These are phyloP conservation scores for Apamea monoglypha DNA, from an alignment of 2,888 invertebrate genomes.

Conservation along the genomic window DNA sequence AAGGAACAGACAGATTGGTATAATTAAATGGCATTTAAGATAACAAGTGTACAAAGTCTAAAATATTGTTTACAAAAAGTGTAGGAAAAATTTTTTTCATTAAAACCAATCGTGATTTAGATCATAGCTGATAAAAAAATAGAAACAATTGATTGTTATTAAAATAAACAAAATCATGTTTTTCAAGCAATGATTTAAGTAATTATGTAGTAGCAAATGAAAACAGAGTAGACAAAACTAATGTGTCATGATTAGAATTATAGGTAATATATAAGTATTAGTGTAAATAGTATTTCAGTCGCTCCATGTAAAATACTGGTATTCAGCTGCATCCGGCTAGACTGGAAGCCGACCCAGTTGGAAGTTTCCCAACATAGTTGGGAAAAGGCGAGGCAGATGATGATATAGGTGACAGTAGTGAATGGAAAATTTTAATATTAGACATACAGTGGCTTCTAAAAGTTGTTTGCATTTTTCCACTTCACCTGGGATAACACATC, in stretches of 20 bases:
- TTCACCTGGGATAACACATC: no score
- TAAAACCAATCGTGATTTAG: conserved; percentile 1
- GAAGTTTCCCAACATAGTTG: no score
- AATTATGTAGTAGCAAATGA: neutral
- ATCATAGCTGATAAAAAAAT: neutral
- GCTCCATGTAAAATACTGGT: no score
- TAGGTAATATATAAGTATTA: neutral
- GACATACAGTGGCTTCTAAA: no score
- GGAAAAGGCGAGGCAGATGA: no score
- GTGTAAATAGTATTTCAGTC: no score
- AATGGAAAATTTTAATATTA: neutral
- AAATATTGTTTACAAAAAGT: neutral
- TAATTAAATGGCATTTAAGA: neutral
- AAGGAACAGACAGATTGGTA: neutral
- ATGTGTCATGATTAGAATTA: neutral
- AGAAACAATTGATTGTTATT: neutral
- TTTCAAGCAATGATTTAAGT: neutral
- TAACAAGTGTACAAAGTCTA: neutral
- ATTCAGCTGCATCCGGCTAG: no score
- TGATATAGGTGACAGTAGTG: neutral
- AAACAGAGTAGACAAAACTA: neutral
- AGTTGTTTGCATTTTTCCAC: no score
- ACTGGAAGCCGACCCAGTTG: no score
- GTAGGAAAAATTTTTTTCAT: neutral
- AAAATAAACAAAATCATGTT: neutral